Percentiles rank a stretch among this genome's conserved stretches.
phyloP scores from a whole-genome alignment of 1,140 invertebrate genomes.

The Ruditapes philippinarum region DNA sequence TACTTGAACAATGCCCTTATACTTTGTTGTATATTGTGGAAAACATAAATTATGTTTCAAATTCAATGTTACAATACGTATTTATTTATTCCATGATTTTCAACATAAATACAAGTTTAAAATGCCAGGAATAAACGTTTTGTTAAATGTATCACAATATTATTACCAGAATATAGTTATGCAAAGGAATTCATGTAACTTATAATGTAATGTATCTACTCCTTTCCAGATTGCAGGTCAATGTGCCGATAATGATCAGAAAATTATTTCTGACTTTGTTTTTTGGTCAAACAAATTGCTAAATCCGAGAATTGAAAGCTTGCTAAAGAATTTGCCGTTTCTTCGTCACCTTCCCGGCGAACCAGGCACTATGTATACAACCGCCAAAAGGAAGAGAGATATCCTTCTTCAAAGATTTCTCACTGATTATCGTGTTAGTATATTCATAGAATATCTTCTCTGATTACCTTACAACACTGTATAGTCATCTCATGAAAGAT shows the following conservation, averaged over 20 bases:
- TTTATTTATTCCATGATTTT: no score
- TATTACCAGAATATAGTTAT: no score
- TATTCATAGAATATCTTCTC: background rate
- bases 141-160: no score
- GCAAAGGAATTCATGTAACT: no score
- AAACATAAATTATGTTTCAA: no score
- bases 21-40: no score
- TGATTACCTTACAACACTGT: background rate
- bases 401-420: slow-evolving; percentile 35
- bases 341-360: slow-evolving; percentile 42
- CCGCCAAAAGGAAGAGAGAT: slow-evolving; percentile 25
- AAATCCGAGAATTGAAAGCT: slow-evolving; percentile 40
- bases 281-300: slow-evolving; percentile 47
- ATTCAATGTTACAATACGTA: no score
- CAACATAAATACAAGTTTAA: no score
- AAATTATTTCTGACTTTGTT: slow-evolving; percentile 52
- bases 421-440: slow-evolving; percentile 22
- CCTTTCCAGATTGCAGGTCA: slow-evolving; percentile 46
- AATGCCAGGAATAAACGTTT: no score
- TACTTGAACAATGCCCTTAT: no score
- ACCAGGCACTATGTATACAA: background rate
- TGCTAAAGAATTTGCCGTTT: slow-evolving; percentile 57
- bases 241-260: background rate
- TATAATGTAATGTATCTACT: no score
- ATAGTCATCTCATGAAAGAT: background rate